These are phyloP conservation scores for Melipona beecheii DNA, from an alignment of 2,888 invertebrate genomes.

Conservation along the genomic window DNA sequence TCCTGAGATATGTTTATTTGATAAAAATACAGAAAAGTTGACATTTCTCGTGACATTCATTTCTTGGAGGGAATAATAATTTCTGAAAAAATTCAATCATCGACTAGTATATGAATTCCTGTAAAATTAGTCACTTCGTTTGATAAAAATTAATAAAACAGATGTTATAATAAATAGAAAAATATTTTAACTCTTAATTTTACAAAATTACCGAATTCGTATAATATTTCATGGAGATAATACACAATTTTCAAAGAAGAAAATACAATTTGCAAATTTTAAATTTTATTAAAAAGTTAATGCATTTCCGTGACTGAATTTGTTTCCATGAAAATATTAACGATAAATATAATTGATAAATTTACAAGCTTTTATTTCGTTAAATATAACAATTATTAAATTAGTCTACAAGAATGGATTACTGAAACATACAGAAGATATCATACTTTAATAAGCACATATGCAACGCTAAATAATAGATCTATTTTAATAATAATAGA, in stretches of 20 bases:
- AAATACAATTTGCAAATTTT: not conserved
- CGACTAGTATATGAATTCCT: not conserved
- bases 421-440: too few species aligned
- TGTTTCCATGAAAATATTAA: not conserved
- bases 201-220: not conserved
- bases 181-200: not conserved
- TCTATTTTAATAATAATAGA: too few species aligned
- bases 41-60: not conserved
- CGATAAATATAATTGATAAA: not conserved
- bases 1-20: not conserved
- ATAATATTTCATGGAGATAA: not conserved
- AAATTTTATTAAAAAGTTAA: not conserved
- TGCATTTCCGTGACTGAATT: not conserved
- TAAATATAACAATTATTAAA: not conserved
- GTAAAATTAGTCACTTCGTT: not conserved
- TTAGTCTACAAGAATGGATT: too few species aligned
- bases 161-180: not conserved
- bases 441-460: too few species aligned
- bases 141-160: not conserved
- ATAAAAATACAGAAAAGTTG: not conserved
- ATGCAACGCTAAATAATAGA: too few species aligned
- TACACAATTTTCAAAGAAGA: not conserved
- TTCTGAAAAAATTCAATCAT: not conserved
- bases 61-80: not conserved
- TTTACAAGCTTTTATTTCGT: not conserved